These are phyloP conservation scores for Liopterus haemorrhoidalis DNA, from an alignment of 2,888 invertebrate genomes.

Conservation along the genomic window DNA sequence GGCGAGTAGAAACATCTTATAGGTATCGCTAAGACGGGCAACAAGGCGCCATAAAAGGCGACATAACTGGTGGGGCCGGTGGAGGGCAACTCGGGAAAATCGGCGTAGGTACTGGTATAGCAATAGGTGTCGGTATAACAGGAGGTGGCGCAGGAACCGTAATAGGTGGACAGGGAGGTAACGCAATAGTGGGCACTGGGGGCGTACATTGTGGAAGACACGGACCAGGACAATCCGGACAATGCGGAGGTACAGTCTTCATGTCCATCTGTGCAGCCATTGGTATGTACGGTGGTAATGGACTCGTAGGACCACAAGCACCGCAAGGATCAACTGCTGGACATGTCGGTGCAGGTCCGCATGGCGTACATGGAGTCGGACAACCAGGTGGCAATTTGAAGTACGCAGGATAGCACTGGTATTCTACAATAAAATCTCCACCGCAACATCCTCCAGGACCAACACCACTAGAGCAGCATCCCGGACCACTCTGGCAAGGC, in stretches of 20 bases:
- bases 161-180: constrained; percentile 18
- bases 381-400: constrained; percentile 39
- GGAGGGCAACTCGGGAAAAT: constrained; percentile 11
- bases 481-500: no score
- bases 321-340: constrained; percentile 21
- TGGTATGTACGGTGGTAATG: neutral
- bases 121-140: constrained; percentile 13
- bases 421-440: constrained; percentile 41
- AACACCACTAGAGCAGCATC: constrained; percentile 28
- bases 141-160: constrained; percentile 13
- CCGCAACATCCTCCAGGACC: constrained; percentile 34
- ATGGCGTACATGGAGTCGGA: constrained; percentile 47
- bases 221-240: constrained; percentile 7
- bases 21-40: no score
- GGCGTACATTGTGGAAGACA: constrained; percentile 18
- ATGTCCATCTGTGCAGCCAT: neutral
- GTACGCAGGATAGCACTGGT: constrained; percentile 38
- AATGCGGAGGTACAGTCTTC: no score
- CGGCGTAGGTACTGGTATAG: constrained; percentile 13
- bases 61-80: no score
- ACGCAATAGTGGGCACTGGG: constrained; percentile 17
- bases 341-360: constrained; percentile 44
- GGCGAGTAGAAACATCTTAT: no score
- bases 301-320: neutral
- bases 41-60: no score